Percentiles rank a stretch among this genome's conserved stretches.
phyloP scores from a whole-genome alignment of 2,888 invertebrate species.

The Hemaris fuciformis region DNA sequence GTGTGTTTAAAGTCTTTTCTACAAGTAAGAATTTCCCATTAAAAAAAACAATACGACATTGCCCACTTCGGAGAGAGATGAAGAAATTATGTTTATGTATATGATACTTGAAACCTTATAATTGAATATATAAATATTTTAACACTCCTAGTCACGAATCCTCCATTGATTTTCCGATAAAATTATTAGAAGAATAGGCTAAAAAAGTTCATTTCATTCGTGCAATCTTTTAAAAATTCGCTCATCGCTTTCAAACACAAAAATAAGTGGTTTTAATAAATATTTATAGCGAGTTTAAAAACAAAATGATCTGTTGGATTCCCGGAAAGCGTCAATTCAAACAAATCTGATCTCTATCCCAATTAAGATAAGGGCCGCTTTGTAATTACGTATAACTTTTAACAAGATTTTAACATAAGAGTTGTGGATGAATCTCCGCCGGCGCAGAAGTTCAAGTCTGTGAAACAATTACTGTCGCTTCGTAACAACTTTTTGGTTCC shows the following conservation, averaged over 20 bases:
- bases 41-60: too few relatives aligned
- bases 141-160: too few relatives aligned
- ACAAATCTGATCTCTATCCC: not conserved
- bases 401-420: slow-evolving; percentile 1
- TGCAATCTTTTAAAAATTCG: not conserved
- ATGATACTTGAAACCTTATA: too few relatives aligned
- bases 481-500: slow-evolving; percentile 2
- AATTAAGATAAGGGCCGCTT: slow-evolving; percentile 1
- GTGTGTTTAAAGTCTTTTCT: too few relatives aligned
- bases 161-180: too few relatives aligned
- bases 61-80: too few relatives aligned
- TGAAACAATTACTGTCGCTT: slow-evolving; percentile 6
- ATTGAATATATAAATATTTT: too few relatives aligned
- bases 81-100: too few relatives aligned
- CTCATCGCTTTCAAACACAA: not conserved
- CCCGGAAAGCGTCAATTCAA: not conserved
- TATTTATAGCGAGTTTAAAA: not conserved
- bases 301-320: not conserved
- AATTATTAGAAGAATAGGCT: too few relatives aligned
- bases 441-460: not conserved
- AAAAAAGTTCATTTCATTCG: not conserved
- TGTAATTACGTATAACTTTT: slow-evolving; percentile 1
- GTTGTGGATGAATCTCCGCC: not conserved
- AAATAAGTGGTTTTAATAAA: not conserved
- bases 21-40: too few relatives aligned